phyloP scores from a whole-genome alignment of 2,113 vertebrate genomes.

The Thamnaconus septentrionalis region DNA sequence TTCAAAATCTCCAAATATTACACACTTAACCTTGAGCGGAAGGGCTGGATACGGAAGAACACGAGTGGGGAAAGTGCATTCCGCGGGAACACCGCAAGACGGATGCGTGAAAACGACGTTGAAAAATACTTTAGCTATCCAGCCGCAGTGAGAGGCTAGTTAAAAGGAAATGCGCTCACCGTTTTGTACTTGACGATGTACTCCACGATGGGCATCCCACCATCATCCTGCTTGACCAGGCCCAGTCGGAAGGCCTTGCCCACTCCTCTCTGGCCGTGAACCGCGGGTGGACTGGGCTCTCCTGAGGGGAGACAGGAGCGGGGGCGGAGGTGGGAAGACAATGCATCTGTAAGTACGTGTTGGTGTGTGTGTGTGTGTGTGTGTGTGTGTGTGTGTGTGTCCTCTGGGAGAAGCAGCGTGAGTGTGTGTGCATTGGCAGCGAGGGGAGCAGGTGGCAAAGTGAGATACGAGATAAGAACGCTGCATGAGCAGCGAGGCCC shows the following conservation, averaged over 20 bases:
- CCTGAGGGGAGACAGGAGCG: conserved; percentile 69
- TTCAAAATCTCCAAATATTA: too few relatives aligned
- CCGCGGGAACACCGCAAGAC: too few relatives aligned
- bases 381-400: neutral
- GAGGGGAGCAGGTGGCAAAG: conserved; percentile 36
- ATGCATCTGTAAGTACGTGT: conserved; percentile 6
- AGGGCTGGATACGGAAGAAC: too few relatives aligned
- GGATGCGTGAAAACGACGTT: too few relatives aligned
- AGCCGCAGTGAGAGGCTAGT: too few relatives aligned
- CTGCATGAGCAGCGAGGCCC: conserved; percentile 29
- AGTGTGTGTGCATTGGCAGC: neutral
- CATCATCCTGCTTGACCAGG: conserved; percentile 95
- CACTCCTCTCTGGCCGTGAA: conserved; percentile 91
- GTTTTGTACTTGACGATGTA: conserved; percentile 97
- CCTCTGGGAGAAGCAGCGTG: neutral
- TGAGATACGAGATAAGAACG: conserved; percentile 53
- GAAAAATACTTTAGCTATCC: too few relatives aligned
- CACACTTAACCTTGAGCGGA: too few relatives aligned
- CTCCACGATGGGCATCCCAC: conserved; percentile 94
- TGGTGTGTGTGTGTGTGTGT: conserved; percentile 13
- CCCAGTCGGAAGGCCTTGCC: conserved; percentile 93
- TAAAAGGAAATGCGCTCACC: conserved; percentile 74
- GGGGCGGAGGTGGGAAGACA: neutral
- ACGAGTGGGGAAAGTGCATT: too few relatives aligned
- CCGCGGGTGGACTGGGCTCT: conserved; percentile 93